These are phyloP conservation scores for Asarcornis scutulata DNA, from an alignment of 2,113 vertebrate species.

Conservation along the genomic window DNA sequence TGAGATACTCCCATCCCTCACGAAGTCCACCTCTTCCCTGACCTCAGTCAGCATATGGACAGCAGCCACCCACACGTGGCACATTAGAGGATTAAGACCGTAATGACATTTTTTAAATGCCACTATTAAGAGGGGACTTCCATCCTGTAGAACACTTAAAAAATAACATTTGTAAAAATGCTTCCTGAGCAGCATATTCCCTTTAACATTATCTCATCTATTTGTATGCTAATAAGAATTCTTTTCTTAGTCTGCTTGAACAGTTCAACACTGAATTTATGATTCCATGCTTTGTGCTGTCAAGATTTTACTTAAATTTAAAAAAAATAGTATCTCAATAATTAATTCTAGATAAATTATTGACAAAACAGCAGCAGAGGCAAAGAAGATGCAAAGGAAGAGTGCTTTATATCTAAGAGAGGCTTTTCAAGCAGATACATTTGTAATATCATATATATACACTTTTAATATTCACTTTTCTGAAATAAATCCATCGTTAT, in stretches of 20 bases:
- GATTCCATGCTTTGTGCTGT: background rate
- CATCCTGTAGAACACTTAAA: conserved; percentile 23
- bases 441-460: background rate
- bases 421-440: background rate
- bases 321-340: conserved; percentile 20
- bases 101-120: conserved; percentile 21
- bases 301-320: background rate
- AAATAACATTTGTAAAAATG: conserved; percentile 31
- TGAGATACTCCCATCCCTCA: background rate
- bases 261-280: background rate
- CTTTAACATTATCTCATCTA: conserved; percentile 50
- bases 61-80: background rate
- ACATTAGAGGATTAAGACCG: conserved; percentile 24
- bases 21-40: background rate
- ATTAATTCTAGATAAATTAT: conserved; percentile 63
- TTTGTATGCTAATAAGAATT: conserved; percentile 49
- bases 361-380: conserved; percentile 22
- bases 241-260: conserved; percentile 4
- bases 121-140: conserved; percentile 24
- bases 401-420: background rate
- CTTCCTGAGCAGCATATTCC: conserved; percentile 26
- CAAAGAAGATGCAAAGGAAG: conserved; percentile 14
- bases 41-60: background rate
- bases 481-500: background rate
- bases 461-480: background rate